Evolutionary conservation across 2,797 vertebrate species (phyloP).

Genomic region (Mionectes olivaceus): DNA sequence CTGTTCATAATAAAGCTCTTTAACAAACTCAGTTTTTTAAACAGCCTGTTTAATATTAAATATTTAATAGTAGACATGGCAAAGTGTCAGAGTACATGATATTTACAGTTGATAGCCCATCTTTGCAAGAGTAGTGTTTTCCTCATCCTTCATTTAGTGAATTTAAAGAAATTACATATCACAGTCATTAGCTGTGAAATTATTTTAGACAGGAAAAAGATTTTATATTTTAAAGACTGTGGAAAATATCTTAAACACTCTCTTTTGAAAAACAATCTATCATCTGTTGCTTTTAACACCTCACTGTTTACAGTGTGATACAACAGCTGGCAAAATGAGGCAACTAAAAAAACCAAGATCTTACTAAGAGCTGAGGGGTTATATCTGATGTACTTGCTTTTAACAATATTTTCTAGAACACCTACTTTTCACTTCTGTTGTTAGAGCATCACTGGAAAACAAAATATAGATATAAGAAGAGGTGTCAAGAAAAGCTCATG

Average conservation of each 20-base stretch:
- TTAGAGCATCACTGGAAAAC: slow-evolving; percentile 32
- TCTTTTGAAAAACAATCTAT: background rate
- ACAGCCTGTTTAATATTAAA: background rate
- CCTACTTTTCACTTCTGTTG: slow-evolving; percentile 16
- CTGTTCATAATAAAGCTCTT: background rate
- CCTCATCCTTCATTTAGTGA: background rate
- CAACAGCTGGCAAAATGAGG: background rate
- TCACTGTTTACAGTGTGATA: background rate
- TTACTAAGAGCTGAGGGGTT: background rate
- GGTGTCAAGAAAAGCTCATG: slow-evolving; percentile 12
- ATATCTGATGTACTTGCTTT: background rate
- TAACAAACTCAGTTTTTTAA: background rate
- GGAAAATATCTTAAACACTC: background rate
- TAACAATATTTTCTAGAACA: slow-evolving; percentile 23
- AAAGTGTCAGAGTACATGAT: background rate
- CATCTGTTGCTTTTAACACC: background rate
- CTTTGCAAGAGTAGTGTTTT: background rate
- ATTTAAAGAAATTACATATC: background rate
- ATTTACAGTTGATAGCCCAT: background rate
- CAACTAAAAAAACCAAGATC: background rate
- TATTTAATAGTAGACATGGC: background rate
- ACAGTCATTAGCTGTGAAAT: background rate
- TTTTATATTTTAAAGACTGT: background rate
- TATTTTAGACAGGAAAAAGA: background rate
- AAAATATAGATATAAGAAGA: background rate